Evolutionary conservation across 2,888 invertebrate species (phyloP).

Genomic region (Tetramorium bicarinatum): DNA sequence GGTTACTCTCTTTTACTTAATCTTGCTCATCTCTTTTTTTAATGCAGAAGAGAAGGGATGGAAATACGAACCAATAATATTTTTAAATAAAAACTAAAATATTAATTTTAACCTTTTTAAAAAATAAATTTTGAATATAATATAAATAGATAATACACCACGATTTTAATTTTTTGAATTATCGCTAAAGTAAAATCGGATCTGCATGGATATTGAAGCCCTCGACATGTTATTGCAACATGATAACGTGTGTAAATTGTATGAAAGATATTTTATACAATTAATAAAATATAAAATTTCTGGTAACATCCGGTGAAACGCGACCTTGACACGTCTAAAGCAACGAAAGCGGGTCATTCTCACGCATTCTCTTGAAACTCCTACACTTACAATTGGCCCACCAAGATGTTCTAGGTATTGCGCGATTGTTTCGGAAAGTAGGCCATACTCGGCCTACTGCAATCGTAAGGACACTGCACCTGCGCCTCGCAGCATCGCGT

Average conservation of each 20-base stretch:
- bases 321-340: conserved; percentile 75
- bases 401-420: conserved; percentile 68
- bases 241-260: no score
- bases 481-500: conserved; percentile 34
- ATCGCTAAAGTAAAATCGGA: not conserved
- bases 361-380: conserved; percentile 57
- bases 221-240: not conserved
- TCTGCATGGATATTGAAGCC: not conserved
- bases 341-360: conserved; percentile 66
- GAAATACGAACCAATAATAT: not conserved
- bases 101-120: not conserved
- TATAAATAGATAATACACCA: not conserved
- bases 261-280: not conserved
- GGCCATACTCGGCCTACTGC: conserved; percentile 78
- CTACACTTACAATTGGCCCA: conserved; percentile 47
- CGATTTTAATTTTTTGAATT: not conserved
- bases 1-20: not conserved
- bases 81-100: not conserved
- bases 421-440: conserved; percentile 82
- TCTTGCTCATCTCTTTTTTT: not conserved
- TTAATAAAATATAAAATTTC: not conserved
- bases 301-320: conserved; percentile 21
- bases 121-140: not conserved
- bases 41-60: not conserved
- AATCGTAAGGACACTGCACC: conserved; percentile 66